Conservation (phyloP, 2,113 vertebrate species). For the Calyptommatus sinebrachiatus region DNA sequence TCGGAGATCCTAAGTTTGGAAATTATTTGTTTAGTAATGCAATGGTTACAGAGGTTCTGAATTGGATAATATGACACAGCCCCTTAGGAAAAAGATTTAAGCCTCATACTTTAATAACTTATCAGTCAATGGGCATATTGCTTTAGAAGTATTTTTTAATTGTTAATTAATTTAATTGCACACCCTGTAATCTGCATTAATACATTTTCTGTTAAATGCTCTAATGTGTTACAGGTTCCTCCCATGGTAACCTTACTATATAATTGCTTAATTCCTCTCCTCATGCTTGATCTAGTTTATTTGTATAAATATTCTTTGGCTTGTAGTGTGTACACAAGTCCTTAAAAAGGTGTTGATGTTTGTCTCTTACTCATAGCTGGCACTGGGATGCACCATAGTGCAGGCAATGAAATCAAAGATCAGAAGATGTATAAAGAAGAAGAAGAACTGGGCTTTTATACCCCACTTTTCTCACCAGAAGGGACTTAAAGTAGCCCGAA, state of each 20-base stretch:
- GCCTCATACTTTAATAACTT: constrained; percentile 66
- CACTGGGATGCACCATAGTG: constrained; percentile 72
- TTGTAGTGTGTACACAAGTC: constrained; percentile 81
- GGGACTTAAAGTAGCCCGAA: no score
- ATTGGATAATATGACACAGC: no score
- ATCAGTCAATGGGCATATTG: constrained; percentile 61
- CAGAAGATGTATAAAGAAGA: constrained; percentile 58
- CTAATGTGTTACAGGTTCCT: constrained; percentile 56
- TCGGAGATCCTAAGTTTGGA: no score
- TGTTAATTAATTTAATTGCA: constrained; percentile 75
- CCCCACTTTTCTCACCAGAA: no score
- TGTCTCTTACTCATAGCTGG: constrained; percentile 76
- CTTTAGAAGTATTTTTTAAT: constrained; percentile 64
- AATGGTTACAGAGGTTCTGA: no score
- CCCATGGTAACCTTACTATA: constrained; percentile 64
- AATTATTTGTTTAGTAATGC: no score
- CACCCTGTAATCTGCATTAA: constrained; percentile 62
- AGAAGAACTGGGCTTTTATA: no score
- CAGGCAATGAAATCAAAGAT: constrained; percentile 76
- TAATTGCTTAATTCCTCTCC: constrained; percentile 71
- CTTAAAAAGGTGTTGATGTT: constrained; percentile 82
- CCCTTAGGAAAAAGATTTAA: constrained; percentile 53
- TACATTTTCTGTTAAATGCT: constrained; percentile 71
- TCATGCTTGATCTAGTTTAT: constrained; percentile 77
- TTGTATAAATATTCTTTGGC: constrained; percentile 76